Conservation (phyloP, 2,113 vertebrate species). For the Melanerpes formicivorus region DNA sequence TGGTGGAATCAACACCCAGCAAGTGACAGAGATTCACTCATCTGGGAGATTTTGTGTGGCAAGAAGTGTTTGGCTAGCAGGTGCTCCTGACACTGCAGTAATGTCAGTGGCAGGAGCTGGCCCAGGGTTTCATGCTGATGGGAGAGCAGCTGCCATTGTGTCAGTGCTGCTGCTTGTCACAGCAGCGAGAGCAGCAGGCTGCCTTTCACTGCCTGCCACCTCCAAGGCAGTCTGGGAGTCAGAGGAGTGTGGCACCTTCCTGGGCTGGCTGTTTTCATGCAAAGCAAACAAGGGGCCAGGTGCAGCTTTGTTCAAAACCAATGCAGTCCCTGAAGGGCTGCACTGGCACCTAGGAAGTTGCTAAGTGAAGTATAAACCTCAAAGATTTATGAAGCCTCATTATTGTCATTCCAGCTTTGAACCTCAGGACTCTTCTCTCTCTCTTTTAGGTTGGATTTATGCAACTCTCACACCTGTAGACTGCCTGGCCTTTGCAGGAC, state of each 20-base stretch:
- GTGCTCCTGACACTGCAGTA: neutral
- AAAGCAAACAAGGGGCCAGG: neutral
- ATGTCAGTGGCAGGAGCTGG: neutral
- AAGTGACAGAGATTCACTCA: neutral
- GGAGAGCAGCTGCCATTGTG: neutral
- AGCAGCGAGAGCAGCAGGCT: neutral
- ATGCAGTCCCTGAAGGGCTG: neutral
- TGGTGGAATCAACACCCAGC: neutral
- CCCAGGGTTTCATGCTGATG: neutral
- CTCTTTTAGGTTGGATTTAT: slow-evolving; percentile 92
- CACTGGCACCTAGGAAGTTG: neutral
- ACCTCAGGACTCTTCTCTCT: neutral
- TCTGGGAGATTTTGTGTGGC: neutral
- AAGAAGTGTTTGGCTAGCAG: neutral
- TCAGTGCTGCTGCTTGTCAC: neutral
- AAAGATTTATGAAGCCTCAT: neutral
- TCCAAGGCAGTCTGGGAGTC: neutral
- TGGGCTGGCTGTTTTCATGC: neutral
- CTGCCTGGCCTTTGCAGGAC: slow-evolving; percentile 94
- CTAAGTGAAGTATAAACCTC: neutral
- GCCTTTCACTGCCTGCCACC: neutral
- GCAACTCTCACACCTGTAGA: slow-evolving; percentile 96
- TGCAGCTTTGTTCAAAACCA: neutral
- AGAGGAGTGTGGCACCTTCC: neutral
- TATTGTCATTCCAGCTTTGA: neutral